phyloP scores from a whole-genome alignment of 2,888 invertebrate genomes.

The Argynnis bischoffii region DNA sequence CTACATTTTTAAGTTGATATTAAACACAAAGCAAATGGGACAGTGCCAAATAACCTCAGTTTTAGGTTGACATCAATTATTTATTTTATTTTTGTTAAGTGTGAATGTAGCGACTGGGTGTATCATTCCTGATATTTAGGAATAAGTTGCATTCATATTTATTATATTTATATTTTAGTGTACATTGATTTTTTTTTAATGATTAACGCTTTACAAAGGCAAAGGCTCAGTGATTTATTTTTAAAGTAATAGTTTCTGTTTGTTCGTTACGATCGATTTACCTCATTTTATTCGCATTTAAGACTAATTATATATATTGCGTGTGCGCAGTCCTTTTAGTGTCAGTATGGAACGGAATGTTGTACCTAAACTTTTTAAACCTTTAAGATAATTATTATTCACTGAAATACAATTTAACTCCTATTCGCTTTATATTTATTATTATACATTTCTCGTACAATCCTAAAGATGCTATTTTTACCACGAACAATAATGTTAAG shows the following conservation, averaged over 20 bases:
- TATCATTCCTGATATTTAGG: slow-evolving; percentile 82
- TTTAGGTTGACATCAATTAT: slow-evolving; percentile 69
- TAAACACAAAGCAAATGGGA: slow-evolving; percentile 59
- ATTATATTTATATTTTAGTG: slow-evolving; percentile 77
- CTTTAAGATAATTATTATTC: slow-evolving; percentile 30
- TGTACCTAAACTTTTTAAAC: slow-evolving; percentile 34
- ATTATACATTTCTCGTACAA: slow-evolving; percentile 30
- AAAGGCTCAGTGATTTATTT: slow-evolving; percentile 75
- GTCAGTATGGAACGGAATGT: slow-evolving; percentile 41
- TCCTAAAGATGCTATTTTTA: slow-evolving; percentile 37
- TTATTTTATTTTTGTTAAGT: slow-evolving; percentile 73
- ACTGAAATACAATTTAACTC: slow-evolving; percentile 24
- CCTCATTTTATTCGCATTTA: slow-evolving; percentile 42
- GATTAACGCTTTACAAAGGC: slow-evolving; percentile 58
- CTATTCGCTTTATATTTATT: slow-evolving; percentile 30
- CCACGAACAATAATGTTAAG: slow-evolving; percentile 30
- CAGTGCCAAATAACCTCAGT: slow-evolving; percentile 82
- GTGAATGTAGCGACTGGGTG: slow-evolving; percentile 81
- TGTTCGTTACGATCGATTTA: slow-evolving; percentile 38
- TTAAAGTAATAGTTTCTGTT: slow-evolving; percentile 42
- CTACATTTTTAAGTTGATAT: slow-evolving; percentile 44
- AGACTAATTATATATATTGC: slow-evolving; percentile 28
- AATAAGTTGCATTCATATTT: slow-evolving; percentile 81
- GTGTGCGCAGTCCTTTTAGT: slow-evolving; percentile 40
- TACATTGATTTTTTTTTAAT: slow-evolving; percentile 70